Base-by-base conservation (phyloP, 2,888 invertebrate species). In the Drosophila mayaguana region DNA sequence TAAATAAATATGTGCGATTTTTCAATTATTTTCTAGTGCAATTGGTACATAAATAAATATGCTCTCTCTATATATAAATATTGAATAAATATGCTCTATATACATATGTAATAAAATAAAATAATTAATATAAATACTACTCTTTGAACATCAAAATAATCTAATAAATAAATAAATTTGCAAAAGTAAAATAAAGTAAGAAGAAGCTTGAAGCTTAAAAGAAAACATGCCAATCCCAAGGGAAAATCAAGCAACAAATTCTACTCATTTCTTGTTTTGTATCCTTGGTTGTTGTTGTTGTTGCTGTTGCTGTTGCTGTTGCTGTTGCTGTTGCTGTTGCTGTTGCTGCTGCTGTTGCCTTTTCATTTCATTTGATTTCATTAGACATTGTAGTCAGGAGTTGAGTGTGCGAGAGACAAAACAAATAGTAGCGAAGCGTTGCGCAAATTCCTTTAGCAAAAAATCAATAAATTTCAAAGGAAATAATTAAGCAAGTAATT, bases 401-500 rank as follows among this genome's bases (percentile, higher is more conserved):
- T 57, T 63, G 54, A 70, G 66, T 46, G 54, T 54, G 54, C 45
- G 45, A 78, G 42, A 67, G 60, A 67, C 67, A 78, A 77, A 86
- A 83, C 81, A 86, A 83, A 86, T 73, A 78, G 63, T 75, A 69
- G 75, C 63, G 62, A 77, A 73, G 77, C 81, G 75, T 70, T 78
- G 82, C 66, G 68, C 55, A 78, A 80, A 85, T 85, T 85, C 81
- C 83, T 73, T 72, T 61, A 63, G 75, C 73, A 69, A 83, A 80
- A 88, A 87, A 87, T 87, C 87, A 81, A 87, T 87, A 87, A 87
- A 87, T 87, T 87, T 88, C 87, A 86, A 87, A 87, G 87, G 87
- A 87, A 87, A 87, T 87, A 87, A 87, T 87, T 87, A 87, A 87
- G 90, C 88, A 89, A 86, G 86, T 90, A 89, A 89, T 89, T 89